Evolutionary conservation across 1,140 invertebrate genomes (phyloP).

Genomic region (Trigoniulus corallinus): DNA sequence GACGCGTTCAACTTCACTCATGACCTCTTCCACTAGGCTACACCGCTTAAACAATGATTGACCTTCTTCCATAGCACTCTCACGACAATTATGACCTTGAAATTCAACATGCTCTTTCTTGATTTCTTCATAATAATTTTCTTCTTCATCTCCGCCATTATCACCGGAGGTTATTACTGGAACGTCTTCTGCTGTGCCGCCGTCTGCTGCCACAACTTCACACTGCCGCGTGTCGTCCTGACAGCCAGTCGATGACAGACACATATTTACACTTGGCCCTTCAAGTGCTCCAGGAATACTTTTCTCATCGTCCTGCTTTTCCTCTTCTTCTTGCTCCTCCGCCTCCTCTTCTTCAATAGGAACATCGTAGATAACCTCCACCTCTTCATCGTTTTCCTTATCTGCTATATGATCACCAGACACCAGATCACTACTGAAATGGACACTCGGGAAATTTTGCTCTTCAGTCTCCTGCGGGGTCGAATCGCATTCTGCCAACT

Average conservation of each 20-base stretch:
- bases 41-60: not conserved
- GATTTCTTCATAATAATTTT: not conserved
- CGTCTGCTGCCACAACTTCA: not conserved
- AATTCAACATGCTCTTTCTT: not conserved
- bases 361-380: not conserved
- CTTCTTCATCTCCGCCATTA: not conserved
- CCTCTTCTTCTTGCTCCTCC: not conserved
- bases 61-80: not conserved
- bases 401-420: too few species aligned
- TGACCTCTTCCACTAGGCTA: conserved; percentile 1
- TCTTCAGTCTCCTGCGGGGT: too few species aligned
- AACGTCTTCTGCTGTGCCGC: not conserved
- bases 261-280: not conserved
- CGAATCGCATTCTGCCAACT: too few species aligned
- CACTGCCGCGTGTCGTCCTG: not conserved
- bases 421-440: too few species aligned
- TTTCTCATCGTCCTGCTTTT: not conserved
- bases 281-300: not conserved
- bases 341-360: not conserved
- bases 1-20: conserved; percentile 61
- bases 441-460: too few species aligned
- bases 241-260: not conserved
- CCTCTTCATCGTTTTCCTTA: not conserved
- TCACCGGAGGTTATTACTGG: too few species aligned
- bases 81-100: not conserved